A percentile compares a stretch with the other conserved stretches of the same genome.
Conservation (phyloP, 2,797 vertebrate genomes). For the Hozukius guyotensis region DNA sequence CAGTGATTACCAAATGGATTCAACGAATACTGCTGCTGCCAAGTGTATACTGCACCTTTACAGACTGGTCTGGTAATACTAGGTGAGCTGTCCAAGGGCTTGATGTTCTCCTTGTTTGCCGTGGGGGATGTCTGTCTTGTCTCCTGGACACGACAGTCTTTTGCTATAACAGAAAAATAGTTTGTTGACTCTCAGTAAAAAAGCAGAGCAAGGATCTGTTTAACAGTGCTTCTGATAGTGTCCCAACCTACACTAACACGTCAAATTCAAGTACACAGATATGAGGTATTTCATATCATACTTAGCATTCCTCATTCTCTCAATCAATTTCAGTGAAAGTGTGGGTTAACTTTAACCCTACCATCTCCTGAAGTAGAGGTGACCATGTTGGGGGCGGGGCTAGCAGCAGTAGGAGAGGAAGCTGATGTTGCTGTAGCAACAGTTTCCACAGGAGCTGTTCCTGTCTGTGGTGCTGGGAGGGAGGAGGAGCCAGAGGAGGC, state of each 20-base stretch:
- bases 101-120: conserved; percentile 93
- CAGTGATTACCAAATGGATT: not conserved
- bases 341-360: conserved; percentile 56
- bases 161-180: conserved; percentile 79
- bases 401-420: conserved; percentile 92
- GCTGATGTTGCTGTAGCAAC: conserved; percentile 86
- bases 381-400: conserved; percentile 90
- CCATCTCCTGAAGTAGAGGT: conserved; percentile 90
- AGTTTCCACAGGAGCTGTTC: conserved; percentile 88
- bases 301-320: not conserved
- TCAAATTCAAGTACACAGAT: not conserved
- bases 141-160: conserved; percentile 95
- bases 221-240: not conserved
- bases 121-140: conserved; percentile 92
- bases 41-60: conserved; percentile 88
- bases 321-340: not conserved
- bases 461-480: conserved; percentile 90
- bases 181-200: not conserved
- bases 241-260: not conserved
- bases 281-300: not conserved
- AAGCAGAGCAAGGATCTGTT: not conserved
- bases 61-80: conserved; percentile 89
- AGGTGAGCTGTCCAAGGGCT: conserved; percentile 89
- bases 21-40: not conserved
- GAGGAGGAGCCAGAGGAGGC: conserved; percentile 87